Evolutionary conservation across 1,140 invertebrate species (phyloP).

Genomic region (Pemphigus obesinymphae): DNA sequence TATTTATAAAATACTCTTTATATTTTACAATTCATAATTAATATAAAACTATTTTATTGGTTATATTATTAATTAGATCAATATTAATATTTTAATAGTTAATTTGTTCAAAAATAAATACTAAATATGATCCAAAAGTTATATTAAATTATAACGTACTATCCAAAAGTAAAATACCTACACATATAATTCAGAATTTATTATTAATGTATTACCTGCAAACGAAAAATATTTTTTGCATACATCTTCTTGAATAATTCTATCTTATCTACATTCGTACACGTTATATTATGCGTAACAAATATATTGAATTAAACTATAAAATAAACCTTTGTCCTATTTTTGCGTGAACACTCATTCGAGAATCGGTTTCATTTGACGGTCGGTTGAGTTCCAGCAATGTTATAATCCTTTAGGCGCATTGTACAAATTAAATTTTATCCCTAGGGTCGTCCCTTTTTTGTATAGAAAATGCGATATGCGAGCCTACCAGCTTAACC

Average conservation of each 20-base stretch:
- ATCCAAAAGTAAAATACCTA: too few species aligned
- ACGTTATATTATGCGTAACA: too few species aligned
- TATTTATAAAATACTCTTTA: too few species aligned
- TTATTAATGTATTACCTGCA: too few species aligned
- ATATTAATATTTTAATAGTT: too few species aligned
- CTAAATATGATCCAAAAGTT: too few species aligned
- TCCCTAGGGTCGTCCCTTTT: constrained; percentile 1
- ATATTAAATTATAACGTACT: too few species aligned
- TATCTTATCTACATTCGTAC: background rate
- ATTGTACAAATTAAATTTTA: constrained; percentile 32
- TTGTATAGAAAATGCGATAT: constrained; percentile 9
- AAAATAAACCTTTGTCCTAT: constrained; percentile 26
- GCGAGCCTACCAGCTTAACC: constrained; percentile 1
- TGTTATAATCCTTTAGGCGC: constrained; percentile 38
- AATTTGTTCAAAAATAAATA: too few species aligned
- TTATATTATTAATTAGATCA: too few species aligned
- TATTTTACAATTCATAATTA: too few species aligned
- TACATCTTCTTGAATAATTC: background rate
- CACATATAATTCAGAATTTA: too few species aligned
- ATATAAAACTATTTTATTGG: too few species aligned
- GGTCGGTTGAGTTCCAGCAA: constrained; percentile 23
- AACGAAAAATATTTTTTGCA: background rate
- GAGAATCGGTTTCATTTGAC: constrained; percentile 37
- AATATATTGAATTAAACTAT: constrained; percentile 5
- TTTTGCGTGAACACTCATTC: constrained; percentile 12